A percentile compares a stretch with the other conserved stretches of the same genome.
phyloP scores from a whole-genome alignment of 92 coral and sea anemone genomes.

The Montipora capitata region DNA sequence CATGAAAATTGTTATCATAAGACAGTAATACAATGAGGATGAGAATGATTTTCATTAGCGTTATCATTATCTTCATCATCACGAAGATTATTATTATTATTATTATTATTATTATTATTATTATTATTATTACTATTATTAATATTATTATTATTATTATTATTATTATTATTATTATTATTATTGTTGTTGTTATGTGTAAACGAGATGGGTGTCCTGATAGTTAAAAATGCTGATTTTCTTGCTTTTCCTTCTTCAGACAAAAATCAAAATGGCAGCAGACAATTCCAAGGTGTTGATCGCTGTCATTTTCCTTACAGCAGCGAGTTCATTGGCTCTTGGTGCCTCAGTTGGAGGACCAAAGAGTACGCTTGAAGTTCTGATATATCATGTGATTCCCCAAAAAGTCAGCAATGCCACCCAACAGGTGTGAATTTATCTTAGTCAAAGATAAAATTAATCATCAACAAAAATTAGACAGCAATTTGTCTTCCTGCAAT shows the following conservation, averaged over 20 bases:
- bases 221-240: neutral
- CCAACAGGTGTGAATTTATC: neutral
- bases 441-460: neutral
- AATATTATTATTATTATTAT: no score
- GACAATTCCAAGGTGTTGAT: neutral
- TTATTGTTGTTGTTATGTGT: no score
- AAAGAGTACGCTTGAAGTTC: neutral
- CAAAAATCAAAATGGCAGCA: neutral
- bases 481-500: neutral
- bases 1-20: no score
- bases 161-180: no score
- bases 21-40: no score
- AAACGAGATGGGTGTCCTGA: no score
- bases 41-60: no score
- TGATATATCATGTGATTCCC: neutral
- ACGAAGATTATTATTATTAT: no score
- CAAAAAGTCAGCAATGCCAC: conserved; percentile 1
- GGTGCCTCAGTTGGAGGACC: neutral
- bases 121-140: no score
- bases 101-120: no score
- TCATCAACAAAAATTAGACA: neutral
- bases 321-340: neutral
- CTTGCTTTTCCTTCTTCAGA: neutral
- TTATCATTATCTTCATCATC: no score
- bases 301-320: neutral